These are phyloP conservation scores for Oryzias woworae DNA, from an alignment of 2,113 vertebrate species.

Conservation along the genomic window DNA sequence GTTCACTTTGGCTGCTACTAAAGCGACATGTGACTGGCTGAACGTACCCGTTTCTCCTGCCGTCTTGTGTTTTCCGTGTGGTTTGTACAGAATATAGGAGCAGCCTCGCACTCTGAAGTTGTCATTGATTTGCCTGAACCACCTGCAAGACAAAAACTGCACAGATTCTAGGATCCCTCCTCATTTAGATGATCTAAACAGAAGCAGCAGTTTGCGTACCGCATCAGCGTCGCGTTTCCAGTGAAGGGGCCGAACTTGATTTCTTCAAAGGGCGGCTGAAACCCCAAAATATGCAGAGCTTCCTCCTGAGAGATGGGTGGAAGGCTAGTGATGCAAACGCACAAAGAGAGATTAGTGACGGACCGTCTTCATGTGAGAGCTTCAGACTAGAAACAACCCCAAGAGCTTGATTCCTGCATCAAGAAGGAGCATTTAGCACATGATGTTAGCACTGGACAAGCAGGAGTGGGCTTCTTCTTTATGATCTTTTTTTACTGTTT, in stretches of 20 bases:
- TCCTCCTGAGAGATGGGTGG: constrained; percentile 97
- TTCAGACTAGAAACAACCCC: neutral
- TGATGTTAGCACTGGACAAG: too few relatives aligned
- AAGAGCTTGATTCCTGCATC: neutral
- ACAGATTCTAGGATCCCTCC: neutral
- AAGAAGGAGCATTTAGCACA: neutral
- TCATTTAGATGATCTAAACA: neutral
- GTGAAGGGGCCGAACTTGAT: constrained; percentile 98
- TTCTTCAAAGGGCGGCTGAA: constrained; percentile 96
- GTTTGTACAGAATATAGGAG: constrained; percentile 96
- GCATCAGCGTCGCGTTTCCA: constrained; percentile 98
- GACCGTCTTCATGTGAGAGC: neutral
- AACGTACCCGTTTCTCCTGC: constrained; percentile 93
- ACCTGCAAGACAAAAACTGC: constrained; percentile 73
- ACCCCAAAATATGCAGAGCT: constrained; percentile 93
- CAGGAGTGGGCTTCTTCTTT: too few relatives aligned
- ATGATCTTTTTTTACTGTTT: too few relatives aligned
- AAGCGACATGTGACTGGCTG: neutral
- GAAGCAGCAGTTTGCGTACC: constrained; percentile 69
- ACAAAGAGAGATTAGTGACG: neutral
- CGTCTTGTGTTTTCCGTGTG: constrained; percentile 97
- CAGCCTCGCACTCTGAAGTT: constrained; percentile 93
- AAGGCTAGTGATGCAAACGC: constrained; percentile 74
- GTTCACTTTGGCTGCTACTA: neutral
- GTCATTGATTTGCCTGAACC: constrained; percentile 99